Conservation (phyloP, 2,797 vertebrate genomes). For the Pseudomugil gertrudae region DNA sequence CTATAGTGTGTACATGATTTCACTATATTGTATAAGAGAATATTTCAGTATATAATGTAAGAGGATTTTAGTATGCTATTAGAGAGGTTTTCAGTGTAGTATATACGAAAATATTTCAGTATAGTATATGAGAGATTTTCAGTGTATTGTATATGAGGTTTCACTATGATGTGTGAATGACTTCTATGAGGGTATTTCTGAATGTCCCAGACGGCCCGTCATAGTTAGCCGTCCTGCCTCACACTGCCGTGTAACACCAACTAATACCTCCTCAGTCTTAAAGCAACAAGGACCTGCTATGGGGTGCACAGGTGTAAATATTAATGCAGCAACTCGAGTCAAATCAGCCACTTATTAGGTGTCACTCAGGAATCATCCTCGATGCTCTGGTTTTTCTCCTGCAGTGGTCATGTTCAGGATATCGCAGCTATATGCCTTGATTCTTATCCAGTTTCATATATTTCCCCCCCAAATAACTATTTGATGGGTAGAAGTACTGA, state of each 20-base stretch:
- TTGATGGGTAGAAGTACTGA: constrained; percentile 58
- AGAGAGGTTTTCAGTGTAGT: no score
- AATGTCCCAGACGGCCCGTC: no score
- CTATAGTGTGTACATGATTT: no score
- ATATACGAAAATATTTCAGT: no score
- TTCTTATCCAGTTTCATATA: constrained; percentile 9
- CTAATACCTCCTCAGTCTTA: constrained; percentile 60
- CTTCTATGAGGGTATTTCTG: no score
- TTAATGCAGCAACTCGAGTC: constrained; percentile 15
- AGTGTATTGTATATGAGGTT: no score
- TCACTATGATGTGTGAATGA: no score
- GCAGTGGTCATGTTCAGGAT: constrained; percentile 42
- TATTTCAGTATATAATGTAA: no score
- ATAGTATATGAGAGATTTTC: no score
- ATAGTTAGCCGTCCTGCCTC: constrained; percentile 20
- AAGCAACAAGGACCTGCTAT: constrained; percentile 32
- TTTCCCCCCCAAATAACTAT: constrained; percentile 22
- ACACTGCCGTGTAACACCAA: constrained; percentile 61
- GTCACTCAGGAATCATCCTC: constrained; percentile 68
- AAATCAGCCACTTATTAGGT: constrained; percentile 44
- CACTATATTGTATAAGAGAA: no score
- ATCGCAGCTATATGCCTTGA: constrained; percentile 61
- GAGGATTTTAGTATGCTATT: no score
- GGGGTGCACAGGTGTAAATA: constrained; percentile 52
- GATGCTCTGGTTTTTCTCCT: background rate